A percentile compares a stretch with the other conserved stretches of the same genome.
phyloP scores from a whole-genome alignment of 2,888 invertebrate species.

The Leptinotarsa peninsularis region DNA sequence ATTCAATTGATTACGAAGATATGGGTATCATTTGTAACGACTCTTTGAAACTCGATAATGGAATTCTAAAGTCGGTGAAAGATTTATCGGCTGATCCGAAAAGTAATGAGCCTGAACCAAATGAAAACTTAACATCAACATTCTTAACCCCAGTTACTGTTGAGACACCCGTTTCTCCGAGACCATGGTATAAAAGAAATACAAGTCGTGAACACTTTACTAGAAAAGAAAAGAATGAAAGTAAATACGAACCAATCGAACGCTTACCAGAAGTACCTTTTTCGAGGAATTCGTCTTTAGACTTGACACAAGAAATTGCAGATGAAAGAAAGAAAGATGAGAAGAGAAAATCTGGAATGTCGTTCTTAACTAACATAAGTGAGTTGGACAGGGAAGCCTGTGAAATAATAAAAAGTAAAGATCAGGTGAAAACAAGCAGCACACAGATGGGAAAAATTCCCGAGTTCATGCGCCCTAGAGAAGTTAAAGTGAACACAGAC shows the following conservation, averaged over 20 bases:
- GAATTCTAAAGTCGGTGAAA: slow-evolving; percentile 66
- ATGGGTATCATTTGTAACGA: slow-evolving; percentile 63
- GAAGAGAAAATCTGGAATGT: slow-evolving; percentile 72
- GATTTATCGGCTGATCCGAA: slow-evolving; percentile 51
- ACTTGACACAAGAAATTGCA: slow-evolving; percentile 52
- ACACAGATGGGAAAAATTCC: slow-evolving; percentile 59
- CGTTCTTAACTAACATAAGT: slow-evolving; percentile 79
- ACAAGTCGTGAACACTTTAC: slow-evolving; percentile 60
- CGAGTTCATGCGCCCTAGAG: slow-evolving; percentile 64
- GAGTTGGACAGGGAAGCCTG: slow-evolving; percentile 84
- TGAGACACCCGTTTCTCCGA: slow-evolving; percentile 68
- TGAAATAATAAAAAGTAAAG: slow-evolving; percentile 73
- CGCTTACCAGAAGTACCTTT: slow-evolving; percentile 69
- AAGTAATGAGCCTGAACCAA: slow-evolving; percentile 43
- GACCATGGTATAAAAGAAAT: slow-evolving; percentile 77
- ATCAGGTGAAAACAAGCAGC: slow-evolving; percentile 46
- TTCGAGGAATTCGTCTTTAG: slow-evolving; percentile 66
- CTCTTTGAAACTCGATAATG: slow-evolving; percentile 67
- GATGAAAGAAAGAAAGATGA: slow-evolving; percentile 61
- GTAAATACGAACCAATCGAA: slow-evolving; percentile 61
- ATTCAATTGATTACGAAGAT: slow-evolving; percentile 50
- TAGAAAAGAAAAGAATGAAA: slow-evolving; percentile 50
- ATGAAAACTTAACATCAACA: slow-evolving; percentile 43
- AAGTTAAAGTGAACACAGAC: slow-evolving; percentile 55
- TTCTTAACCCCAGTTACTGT: slow-evolving; percentile 48